Evolutionary conservation across 2,797 vertebrate genomes (phyloP).

Genomic region (Borostomias antarcticus): DNA sequence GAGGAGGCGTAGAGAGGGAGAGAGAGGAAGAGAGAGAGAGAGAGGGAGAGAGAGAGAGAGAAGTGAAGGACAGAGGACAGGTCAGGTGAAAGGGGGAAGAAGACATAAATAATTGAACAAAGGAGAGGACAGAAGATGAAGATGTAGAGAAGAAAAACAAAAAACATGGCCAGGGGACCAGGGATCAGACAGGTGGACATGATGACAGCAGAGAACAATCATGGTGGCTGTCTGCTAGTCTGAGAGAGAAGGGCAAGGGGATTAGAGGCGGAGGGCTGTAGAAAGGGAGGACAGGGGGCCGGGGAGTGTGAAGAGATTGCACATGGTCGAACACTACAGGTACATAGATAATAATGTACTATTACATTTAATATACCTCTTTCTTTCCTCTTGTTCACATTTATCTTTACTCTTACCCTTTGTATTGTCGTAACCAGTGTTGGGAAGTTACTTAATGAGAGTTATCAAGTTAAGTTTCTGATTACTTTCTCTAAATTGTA

Average conservation of each 20-base stretch:
- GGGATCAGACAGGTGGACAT: slow-evolving; percentile 4
- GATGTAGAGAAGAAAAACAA: slow-evolving; percentile 4
- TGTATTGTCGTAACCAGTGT: no score
- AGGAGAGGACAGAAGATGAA: background rate
- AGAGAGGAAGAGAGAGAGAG: background rate
- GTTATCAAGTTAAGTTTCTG: no score
- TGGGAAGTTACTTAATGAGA: no score
- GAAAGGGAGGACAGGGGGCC: slow-evolving; percentile 12
- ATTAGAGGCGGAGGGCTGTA: background rate
- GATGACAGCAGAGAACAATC: no score
- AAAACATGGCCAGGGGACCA: background rate
- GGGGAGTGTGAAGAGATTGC: slow-evolving; percentile 30
- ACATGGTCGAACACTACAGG: no score
- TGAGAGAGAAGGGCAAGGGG: slow-evolving; percentile 5
- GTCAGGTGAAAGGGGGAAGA: slow-evolving; percentile 12
- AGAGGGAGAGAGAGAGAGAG: background rate
- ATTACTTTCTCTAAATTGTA: no score
- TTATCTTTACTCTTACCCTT: no score
- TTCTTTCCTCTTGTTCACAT: no score
- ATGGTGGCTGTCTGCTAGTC: background rate
- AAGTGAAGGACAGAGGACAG: background rate
- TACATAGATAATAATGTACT: no score
- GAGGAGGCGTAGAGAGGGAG: background rate
- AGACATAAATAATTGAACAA: slow-evolving; percentile 29
- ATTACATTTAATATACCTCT: no score